Conservation (phyloP, 2,113 vertebrate species). For the Trichechus manatus region DNA sequence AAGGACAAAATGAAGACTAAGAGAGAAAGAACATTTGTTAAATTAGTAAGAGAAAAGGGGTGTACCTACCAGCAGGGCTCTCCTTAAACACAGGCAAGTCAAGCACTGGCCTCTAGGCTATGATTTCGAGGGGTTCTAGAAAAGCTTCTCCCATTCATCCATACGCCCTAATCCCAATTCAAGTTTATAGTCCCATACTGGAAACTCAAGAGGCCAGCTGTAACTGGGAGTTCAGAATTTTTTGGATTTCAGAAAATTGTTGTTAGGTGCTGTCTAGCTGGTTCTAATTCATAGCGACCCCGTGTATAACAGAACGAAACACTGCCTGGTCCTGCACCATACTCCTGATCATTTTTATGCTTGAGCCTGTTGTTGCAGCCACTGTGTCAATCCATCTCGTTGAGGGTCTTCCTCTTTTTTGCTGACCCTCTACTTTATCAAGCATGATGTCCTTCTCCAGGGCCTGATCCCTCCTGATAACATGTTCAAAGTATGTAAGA, state of each 20-base stretch:
- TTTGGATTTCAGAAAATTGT: neutral
- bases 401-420: too few species aligned
- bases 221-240: constrained; percentile 27
- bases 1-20: neutral
- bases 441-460: too few species aligned
- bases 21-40: neutral
- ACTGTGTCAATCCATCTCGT: too few species aligned
- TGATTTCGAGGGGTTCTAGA: neutral
- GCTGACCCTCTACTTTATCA: too few species aligned
- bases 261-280: too few species aligned
- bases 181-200: neutral
- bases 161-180: neutral
- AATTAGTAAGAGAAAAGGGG: neutral
- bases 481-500: too few species aligned
- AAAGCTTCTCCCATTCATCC: neutral
- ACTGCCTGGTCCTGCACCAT: too few species aligned
- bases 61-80: neutral
- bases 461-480: too few species aligned
- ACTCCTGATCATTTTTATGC: too few species aligned
- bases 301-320: too few species aligned
- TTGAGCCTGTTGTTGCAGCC: too few species aligned
- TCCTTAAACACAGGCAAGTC: neutral
- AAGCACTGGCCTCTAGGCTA: neutral
- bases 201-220: neutral
- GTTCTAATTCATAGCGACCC: too few species aligned